Conservation (phyloP, 2,113 vertebrate genomes). For the Poeciliopsis occidentalis region DNA sequence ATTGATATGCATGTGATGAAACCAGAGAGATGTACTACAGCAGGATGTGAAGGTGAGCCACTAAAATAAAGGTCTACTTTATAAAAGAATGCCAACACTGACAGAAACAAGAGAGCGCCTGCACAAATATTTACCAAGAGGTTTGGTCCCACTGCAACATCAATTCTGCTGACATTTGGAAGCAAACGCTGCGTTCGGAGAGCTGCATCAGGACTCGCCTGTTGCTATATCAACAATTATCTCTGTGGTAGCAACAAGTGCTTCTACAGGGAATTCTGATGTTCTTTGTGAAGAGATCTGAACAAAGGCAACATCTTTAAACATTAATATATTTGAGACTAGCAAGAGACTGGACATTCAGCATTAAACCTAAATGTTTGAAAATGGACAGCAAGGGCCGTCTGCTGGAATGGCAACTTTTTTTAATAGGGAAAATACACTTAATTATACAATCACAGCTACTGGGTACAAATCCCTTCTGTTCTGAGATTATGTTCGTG, state of each 20-base stretch:
- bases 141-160: constrained; percentile 46
- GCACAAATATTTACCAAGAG: constrained; percentile 45
- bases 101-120: constrained; percentile 34
- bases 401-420: not conserved
- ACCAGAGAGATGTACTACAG: not conserved
- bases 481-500: not conserved
- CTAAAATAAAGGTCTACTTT: constrained; percentile 2
- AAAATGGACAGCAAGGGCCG: not conserved
- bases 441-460: not conserved
- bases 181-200: constrained; percentile 58
- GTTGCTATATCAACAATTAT: constrained; percentile 73
- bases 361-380: constrained; percentile 13
- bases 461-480: not conserved
- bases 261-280: constrained; percentile 48
- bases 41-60: not conserved
- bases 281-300: constrained; percentile 56
- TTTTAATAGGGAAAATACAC: not conserved
- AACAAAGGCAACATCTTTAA: constrained; percentile 1
- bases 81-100: not conserved
- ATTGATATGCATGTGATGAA: not conserved
- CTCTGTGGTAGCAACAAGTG: constrained; percentile 64
- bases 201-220: constrained; percentile 60
- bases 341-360: constrained; percentile 17
- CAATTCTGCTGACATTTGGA: constrained; percentile 72
- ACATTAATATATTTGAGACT: constrained; percentile 21